Evolutionary conservation across 2,888 invertebrate species (phyloP).

Genomic region (Phortica okadai): DNA sequence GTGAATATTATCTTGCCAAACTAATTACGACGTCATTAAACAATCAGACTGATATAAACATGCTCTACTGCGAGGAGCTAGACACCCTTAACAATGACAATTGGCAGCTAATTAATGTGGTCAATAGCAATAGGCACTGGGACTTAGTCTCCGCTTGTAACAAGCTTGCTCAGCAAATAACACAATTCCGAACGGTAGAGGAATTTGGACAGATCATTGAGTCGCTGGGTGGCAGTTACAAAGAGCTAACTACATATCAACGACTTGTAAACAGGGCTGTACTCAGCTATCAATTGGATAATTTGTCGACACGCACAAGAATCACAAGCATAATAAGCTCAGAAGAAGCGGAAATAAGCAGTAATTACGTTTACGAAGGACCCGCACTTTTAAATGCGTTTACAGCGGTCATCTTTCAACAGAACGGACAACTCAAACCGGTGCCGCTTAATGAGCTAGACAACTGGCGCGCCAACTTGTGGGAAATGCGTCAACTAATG

Average conservation of each 20-base stretch:
- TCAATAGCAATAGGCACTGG: conserved; percentile 50
- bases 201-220: conserved; percentile 53
- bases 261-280: conserved; percentile 51
- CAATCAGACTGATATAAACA: conserved; percentile 53
- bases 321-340: conserved; percentile 43
- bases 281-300: conserved; percentile 60
- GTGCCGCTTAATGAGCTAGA: conserved; percentile 70
- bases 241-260: conserved; percentile 63
- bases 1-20: conserved; percentile 67
- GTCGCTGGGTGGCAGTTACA: conserved; percentile 62
- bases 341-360: conserved; percentile 53
- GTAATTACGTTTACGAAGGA: conserved; percentile 65
- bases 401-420: conserved; percentile 60
- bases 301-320: conserved; percentile 60
- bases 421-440: conserved; percentile 65
- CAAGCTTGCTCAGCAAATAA: conserved; percentile 42
- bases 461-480: conserved; percentile 66
- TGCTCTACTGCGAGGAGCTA: conserved; percentile 61
- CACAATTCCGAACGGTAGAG: not conserved
- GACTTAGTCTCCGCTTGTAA: conserved; percentile 52
- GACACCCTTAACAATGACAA: conserved; percentile 56
- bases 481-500: conserved; percentile 77
- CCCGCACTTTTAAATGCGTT: conserved; percentile 64
- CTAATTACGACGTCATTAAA: conserved; percentile 31
- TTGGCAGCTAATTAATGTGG: conserved; percentile 59